These are phyloP conservation scores for Xenopus petersii DNA, from an alignment of 2,797 vertebrate genomes.

Conservation along the genomic window DNA sequence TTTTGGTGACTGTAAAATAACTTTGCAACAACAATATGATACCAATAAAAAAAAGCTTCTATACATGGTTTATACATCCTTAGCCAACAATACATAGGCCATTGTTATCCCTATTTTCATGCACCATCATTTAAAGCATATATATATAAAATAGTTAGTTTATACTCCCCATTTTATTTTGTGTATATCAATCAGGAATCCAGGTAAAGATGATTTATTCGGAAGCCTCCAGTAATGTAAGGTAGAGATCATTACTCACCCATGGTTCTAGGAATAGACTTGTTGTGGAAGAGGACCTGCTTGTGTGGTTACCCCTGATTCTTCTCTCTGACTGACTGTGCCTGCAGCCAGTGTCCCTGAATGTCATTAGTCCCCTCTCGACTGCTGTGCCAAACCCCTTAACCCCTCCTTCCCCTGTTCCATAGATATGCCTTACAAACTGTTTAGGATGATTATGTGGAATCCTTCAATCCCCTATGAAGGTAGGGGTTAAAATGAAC, in stretches of 20 bases:
- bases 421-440: background rate
- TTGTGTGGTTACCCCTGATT: background rate
- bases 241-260: constrained; percentile 15
- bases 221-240: no score
- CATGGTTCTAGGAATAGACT: constrained; percentile 14
- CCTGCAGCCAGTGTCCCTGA: constrained; percentile 6
- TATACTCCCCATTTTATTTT: no score
- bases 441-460: background rate
- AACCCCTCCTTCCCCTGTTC: constrained; percentile 8
- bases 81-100: no score
- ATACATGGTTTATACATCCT: no score
- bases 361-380: constrained; percentile 18
- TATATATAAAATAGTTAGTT: no score
- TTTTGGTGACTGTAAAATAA: no score
- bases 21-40: no score
- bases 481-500: constrained; percentile 20
- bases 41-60: no score
- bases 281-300: background rate
- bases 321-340: constrained; percentile 19
- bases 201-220: no score
- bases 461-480: background rate
- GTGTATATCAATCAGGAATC: no score
- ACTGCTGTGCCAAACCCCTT: constrained; percentile 41
- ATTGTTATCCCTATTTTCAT: no score
- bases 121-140: no score